Evolutionary conservation across 1,140 invertebrate genomes (phyloP).

Genomic region (Gerris buenoi): DNA sequence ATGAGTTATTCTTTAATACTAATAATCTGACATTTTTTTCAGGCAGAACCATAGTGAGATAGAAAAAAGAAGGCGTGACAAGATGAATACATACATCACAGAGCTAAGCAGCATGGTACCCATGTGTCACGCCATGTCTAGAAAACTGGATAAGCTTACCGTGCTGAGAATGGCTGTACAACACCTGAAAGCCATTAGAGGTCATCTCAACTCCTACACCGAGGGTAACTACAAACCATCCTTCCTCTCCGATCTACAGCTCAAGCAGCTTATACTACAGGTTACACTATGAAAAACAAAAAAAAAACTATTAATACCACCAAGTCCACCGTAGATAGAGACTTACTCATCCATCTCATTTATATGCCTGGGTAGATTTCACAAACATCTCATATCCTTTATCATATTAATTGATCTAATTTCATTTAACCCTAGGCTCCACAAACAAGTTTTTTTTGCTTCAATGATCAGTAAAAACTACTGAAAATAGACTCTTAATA

Average conservation of each 20-base stretch:
- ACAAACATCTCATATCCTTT: too few relatives aligned
- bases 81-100: conserved; percentile 91
- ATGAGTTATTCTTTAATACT: conserved; percentile 9
- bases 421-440: too few relatives aligned
- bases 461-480: too few relatives aligned
- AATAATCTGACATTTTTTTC: too few relatives aligned
- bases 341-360: too few relatives aligned
- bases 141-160: conserved; percentile 85
- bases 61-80: conserved; percentile 81
- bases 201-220: conserved; percentile 60
- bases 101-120: conserved; percentile 81
- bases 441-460: too few relatives aligned
- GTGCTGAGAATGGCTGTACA: conserved; percentile 88
- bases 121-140: conserved; percentile 81
- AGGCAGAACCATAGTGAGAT: conserved; percentile 93
- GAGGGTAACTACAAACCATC: conserved; percentile 70
- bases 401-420: too few relatives aligned
- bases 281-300: too few relatives aligned
- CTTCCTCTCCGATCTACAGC: conserved; percentile 75
- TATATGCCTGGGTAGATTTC: too few relatives aligned
- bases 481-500: too few relatives aligned
- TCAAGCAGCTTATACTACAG: conserved; percentile 65
- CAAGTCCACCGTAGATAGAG: too few relatives aligned
- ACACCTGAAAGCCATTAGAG: conserved; percentile 67
- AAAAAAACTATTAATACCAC: too few relatives aligned